These are phyloP conservation scores for Xiphophorus maculatus DNA, from an alignment of 2,113 vertebrate genomes.

Conservation along the genomic window DNA sequence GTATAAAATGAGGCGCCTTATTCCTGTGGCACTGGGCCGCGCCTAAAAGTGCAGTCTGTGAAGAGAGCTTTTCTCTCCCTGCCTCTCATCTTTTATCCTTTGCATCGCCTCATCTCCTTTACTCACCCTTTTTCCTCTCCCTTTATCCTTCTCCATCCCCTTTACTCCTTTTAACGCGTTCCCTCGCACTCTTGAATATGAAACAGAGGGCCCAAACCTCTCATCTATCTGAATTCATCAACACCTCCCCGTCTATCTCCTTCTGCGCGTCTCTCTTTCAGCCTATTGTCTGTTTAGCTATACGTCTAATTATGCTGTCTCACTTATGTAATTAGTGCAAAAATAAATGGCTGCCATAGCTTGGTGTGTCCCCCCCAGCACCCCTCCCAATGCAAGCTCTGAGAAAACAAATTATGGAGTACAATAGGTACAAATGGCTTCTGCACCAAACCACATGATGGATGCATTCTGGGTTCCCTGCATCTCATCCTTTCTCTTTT, in stretches of 20 bases:
- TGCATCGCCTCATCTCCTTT: slow-evolving; percentile 60
- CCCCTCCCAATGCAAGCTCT: slow-evolving; percentile 60
- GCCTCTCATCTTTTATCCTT: slow-evolving; percentile 70
- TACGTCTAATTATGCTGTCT: slow-evolving; percentile 80
- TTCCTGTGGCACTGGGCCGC: slow-evolving; percentile 54
- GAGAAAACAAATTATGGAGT: slow-evolving; percentile 81
- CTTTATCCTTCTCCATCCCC: slow-evolving; percentile 56
- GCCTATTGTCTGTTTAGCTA: slow-evolving; percentile 75
- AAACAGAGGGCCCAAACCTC: slow-evolving; percentile 44
- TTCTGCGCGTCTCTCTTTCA: slow-evolving; percentile 50
- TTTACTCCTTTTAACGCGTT: slow-evolving; percentile 62
- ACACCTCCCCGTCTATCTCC: slow-evolving; percentile 60
- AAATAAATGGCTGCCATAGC: slow-evolving; percentile 75
- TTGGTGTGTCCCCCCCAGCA: slow-evolving; percentile 51
- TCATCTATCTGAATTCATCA: slow-evolving; percentile 55
- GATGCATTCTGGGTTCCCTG: slow-evolving; percentile 71
- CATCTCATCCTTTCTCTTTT: slow-evolving; percentile 67
- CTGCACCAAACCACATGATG: slow-evolving; percentile 79
- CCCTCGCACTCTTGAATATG: slow-evolving; percentile 53
- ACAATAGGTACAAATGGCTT: slow-evolving; percentile 82
- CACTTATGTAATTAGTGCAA: slow-evolving; percentile 78
- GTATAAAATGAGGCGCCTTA: slow-evolving; percentile 72
- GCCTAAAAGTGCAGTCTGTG: slow-evolving; percentile 72
- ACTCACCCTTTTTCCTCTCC: slow-evolving; percentile 39
- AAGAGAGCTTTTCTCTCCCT: slow-evolving; percentile 69